A percentile compares a stretch with the other conserved stretches of the same genome.
phyloP scores from a whole-genome alignment of 2,888 invertebrate species.

The Philereme transversata region DNA sequence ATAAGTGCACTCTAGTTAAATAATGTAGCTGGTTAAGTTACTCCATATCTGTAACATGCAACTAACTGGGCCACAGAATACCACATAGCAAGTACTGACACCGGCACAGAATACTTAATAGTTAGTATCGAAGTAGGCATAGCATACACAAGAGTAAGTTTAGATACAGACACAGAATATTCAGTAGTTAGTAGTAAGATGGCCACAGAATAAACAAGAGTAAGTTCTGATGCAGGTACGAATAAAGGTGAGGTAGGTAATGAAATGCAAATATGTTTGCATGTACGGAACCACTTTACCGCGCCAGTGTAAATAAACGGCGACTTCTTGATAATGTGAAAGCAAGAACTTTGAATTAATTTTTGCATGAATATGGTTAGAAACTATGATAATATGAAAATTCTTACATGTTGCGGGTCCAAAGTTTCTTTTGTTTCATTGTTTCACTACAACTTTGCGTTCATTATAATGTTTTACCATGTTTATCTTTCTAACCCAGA shows the following conservation, averaged over 20 bases:
- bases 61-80: constrained; percentile 12
- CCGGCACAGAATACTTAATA: constrained; percentile 8
- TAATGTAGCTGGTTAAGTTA: constrained; percentile 21
- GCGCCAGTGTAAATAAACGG: constrained; percentile 52
- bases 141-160: constrained; percentile 7
- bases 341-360: constrained; percentile 21
- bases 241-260: constrained; percentile 54
- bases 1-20: constrained; percentile 7
- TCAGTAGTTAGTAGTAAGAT: neutral
- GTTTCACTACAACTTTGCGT: too few species aligned
- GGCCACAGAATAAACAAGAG: constrained; percentile 8
- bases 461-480: too few species aligned
- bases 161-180: constrained; percentile 28
- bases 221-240: constrained; percentile 28
- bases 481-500: too few species aligned
- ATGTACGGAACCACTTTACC: constrained; percentile 58
- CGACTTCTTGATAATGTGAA: constrained; percentile 51
- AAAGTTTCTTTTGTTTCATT: too few species aligned
- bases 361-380: constrained; percentile 3
- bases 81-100: neutral
- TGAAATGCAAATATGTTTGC: constrained; percentile 70
- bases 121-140: constrained; percentile 26
- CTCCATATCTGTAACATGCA: constrained; percentile 23
- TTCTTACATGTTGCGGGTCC: too few species aligned
- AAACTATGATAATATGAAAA: neutral